Evolutionary conservation across 2,113 vertebrate genomes (phyloP), one percentile per base, ranked within the genome.

Genomic region (Chelonoidis abingdonii): DNA sequence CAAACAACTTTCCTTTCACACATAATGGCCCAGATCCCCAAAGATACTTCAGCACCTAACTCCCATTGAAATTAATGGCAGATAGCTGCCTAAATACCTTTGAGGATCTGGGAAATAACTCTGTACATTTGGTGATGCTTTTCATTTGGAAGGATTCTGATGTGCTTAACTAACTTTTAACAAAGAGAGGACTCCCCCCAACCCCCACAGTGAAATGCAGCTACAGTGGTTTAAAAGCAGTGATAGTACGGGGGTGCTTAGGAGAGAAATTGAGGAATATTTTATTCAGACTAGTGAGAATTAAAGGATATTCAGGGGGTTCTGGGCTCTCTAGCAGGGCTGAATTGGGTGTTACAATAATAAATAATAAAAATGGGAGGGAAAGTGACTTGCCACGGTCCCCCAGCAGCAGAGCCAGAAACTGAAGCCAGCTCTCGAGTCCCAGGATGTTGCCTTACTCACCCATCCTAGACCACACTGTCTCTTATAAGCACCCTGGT

Each of bases 71-170:
- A 59, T 22, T 21, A 38, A 21, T 22, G 35, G n/a, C 65, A 72
- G n/a, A 8, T n/a, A 69, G 62, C 35, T 69, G 62, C 35, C 16
- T 69, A 69, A 69, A 19, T n/a, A 17, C 65, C 31, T n/a, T 10
- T n/a, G 65, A 69, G 35, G 35, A 19, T n/a, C 8, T 8, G 4
- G 35, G 35, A 69, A 35, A n/a, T n/a, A 69, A n/a, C n/a, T 65
- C 31, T 25, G 14, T 1, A 0, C 1, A 0, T 24, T 0, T 2
- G n/a, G 3, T 21, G n/a, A 82, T 7, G 0, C 3, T 38, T 80
- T 29, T 76, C 84, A 0, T 0, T 0, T 38, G 90, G 82, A 14
- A 29, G 81, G 47, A n/a, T 62, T n/a, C 25, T 29, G 2, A 2
- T 76, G 81, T 35, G 31, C 25, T 27, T 41, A 1, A 10, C 8